Evolutionary conservation across 2,113 vertebrate species (phyloP).

Genomic region (Calidris pugnax): DNA sequence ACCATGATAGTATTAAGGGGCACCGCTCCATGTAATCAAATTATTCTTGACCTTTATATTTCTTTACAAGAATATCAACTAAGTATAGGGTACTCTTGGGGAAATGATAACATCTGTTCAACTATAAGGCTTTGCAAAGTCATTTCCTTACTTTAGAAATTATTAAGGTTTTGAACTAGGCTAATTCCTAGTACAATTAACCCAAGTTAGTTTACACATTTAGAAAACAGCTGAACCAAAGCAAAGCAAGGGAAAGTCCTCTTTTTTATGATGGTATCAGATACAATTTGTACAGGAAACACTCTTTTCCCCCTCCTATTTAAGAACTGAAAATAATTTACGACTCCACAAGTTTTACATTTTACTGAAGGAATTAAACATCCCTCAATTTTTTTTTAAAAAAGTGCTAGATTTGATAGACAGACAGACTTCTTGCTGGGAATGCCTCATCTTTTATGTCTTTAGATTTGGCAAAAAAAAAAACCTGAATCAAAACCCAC

Average conservation of each 20-base stretch:
- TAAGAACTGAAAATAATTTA: background rate
- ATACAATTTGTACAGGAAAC: background rate
- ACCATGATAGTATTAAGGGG: conserved; percentile 26
- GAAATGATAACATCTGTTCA: conserved; percentile 41
- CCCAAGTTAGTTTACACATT: background rate
- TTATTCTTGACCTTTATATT: conserved; percentile 43
- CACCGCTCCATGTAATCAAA: conserved; percentile 40
- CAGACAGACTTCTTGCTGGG: background rate
- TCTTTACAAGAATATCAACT: conserved; percentile 47
- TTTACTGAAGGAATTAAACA: background rate
- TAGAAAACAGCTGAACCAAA: background rate
- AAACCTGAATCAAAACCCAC: background rate
- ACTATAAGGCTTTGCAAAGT: conserved; percentile 2
- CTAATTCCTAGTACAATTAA: background rate
- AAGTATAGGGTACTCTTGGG: background rate
- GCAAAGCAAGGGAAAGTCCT: background rate
- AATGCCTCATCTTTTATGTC: background rate
- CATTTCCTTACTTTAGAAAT: background rate
- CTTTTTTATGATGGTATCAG: background rate
- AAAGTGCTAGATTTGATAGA: background rate
- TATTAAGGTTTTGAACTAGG: background rate
- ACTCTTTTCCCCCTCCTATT: background rate
- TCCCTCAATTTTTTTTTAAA: background rate
- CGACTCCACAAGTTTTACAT: background rate
- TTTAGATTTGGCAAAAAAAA: background rate